Percentiles rank a stretch among this genome's conserved stretches.
These are phyloP conservation scores for Coryphaenoides rupestris DNA, from an alignment of 2,113 vertebrate genomes.

Conservation along the genomic window DNA sequence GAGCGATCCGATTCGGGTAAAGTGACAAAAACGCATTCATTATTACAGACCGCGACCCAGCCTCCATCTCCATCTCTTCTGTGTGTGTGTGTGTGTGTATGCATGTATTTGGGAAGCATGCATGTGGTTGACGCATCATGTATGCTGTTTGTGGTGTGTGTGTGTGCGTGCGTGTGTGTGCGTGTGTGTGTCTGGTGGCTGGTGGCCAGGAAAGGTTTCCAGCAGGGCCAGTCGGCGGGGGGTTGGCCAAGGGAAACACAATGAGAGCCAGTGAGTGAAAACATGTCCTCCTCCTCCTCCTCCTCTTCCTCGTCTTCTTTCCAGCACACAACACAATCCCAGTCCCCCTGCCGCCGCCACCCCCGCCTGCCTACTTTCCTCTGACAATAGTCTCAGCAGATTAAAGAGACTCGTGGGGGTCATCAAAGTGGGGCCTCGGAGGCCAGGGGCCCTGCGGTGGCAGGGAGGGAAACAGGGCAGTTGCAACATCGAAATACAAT, in stretches of 20 bases:
- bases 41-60: no score
- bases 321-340: constrained; percentile 43
- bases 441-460: no score
- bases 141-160: neutral
- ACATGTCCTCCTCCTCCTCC: constrained; percentile 42
- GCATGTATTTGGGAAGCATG: no score
- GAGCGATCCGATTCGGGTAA: no score
- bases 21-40: no score
- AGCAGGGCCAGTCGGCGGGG: constrained; percentile 28
- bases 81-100: no score
- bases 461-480: no score
- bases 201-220: constrained; percentile 35
- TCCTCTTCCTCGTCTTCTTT: constrained; percentile 37
- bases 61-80: no score
- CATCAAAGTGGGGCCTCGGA: no score
- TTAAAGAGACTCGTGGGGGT: constrained; percentile 27
- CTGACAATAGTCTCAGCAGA: constrained; percentile 38
- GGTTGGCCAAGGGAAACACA: constrained; percentile 52
- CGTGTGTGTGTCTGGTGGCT: neutral
- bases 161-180: constrained; percentile 12
- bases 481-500: no score
- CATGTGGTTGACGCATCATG: no score
- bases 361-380: constrained; percentile 41
- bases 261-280: constrained; percentile 47
- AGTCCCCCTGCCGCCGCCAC: constrained; percentile 52